Percentiles rank a stretch among this genome's conserved stretches.
These are phyloP conservation scores for Orthosia incerta DNA, from an alignment of 2,888 invertebrate species.

Conservation along the genomic window DNA sequence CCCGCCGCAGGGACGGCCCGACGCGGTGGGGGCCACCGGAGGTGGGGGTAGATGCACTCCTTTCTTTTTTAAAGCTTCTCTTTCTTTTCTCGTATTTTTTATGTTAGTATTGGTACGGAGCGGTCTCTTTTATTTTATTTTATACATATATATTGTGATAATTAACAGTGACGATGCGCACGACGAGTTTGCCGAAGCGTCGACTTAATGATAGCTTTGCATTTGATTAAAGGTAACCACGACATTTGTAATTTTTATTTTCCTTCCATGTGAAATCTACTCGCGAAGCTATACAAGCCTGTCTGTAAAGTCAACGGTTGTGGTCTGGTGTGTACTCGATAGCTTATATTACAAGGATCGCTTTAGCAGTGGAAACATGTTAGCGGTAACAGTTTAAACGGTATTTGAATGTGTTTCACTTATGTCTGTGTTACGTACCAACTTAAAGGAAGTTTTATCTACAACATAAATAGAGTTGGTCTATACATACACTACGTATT, in stretches of 20 bases:
- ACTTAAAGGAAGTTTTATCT: constrained; percentile 42
- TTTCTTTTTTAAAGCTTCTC: constrained; percentile 91
- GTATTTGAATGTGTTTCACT: constrained; percentile 76
- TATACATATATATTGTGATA: constrained; percentile 89
- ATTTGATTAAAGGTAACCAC: constrained; percentile 89
- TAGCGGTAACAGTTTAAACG: constrained; percentile 79
- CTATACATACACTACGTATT: not conserved
- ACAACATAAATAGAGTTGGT: constrained; percentile 28
- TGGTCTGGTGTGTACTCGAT: constrained; percentile 75
- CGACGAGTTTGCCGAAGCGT: constrained; percentile 86
- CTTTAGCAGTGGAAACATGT: constrained; percentile 78
- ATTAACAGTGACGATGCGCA: constrained; percentile 90
- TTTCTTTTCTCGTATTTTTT: constrained; percentile 91
- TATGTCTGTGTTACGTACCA: constrained; percentile 48
- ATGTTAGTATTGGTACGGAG: constrained; percentile 88
- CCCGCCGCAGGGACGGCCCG: constrained; percentile 90
- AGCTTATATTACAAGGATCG: constrained; percentile 76
- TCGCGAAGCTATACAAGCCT: constrained; percentile 66
- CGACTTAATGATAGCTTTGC: constrained; percentile 89
- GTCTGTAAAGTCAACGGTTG: constrained; percentile 70
- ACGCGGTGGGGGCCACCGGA: constrained; percentile 84
- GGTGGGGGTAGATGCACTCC: constrained; percentile 90
- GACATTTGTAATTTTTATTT: constrained; percentile 86
- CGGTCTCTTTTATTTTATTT: constrained; percentile 90
- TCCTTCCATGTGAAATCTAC: constrained; percentile 70